Percentiles rank a stretch among this genome's conserved stretches.
These are phyloP conservation scores for Stictocephala bisonia DNA, from an alignment of 2,888 invertebrate genomes.

Conservation along the genomic window DNA sequence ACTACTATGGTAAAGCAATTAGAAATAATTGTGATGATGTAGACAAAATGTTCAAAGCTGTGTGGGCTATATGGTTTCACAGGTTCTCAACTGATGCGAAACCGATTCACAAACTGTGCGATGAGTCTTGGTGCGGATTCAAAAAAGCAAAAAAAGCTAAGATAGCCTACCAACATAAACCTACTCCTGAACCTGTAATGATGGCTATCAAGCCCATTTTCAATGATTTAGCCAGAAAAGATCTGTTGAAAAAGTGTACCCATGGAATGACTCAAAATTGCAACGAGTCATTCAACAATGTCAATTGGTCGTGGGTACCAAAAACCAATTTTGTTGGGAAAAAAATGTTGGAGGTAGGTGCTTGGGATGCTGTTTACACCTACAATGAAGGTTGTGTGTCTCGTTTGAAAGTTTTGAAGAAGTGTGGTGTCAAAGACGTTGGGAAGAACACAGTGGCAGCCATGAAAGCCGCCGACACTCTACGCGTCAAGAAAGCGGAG, in stretches of 20 bases:
- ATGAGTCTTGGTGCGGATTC: background rate
- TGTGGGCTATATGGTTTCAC: constrained; percentile 7
- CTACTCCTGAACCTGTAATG: background rate
- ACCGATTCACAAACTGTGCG: background rate
- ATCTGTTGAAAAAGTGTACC: background rate
- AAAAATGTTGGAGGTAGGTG: background rate
- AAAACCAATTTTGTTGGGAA: background rate
- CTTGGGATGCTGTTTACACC: background rate
- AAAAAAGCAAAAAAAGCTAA: background rate
- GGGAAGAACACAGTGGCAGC: background rate
- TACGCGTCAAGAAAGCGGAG: background rate
- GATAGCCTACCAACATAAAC: background rate
- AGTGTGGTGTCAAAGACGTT: background rate
- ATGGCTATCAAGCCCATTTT: background rate
- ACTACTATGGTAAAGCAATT: constrained; percentile 58
- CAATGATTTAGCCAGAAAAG: background rate
- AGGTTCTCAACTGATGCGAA: background rate
- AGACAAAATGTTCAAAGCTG: constrained; percentile 54
- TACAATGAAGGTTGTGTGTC: background rate
- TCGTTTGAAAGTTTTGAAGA: background rate
- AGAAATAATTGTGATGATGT: constrained; percentile 52
- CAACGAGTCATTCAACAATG: background rate
- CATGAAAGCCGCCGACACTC: background rate
- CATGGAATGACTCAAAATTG: background rate
- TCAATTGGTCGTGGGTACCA: background rate